Evolutionary conservation across 2,888 invertebrate genomes (phyloP).

Genomic region (Lymantria monacha): DNA sequence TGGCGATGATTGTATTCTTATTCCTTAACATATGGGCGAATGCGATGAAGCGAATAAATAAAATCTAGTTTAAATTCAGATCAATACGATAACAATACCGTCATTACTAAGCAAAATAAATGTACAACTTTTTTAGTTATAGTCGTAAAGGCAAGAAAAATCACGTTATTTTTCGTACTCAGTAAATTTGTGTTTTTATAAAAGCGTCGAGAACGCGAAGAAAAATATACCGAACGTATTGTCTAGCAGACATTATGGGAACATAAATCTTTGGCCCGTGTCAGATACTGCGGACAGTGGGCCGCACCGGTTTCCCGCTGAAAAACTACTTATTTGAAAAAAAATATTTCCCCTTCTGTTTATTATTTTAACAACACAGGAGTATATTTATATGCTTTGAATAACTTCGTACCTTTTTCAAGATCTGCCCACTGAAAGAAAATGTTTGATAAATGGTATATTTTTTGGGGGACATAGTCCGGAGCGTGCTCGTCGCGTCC

Average conservation of each 20-base stretch:
- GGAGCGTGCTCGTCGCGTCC: no score
- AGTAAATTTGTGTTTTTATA: conserved; percentile 33
- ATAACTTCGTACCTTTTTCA: conserved; percentile 3
- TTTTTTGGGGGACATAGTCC: no score
- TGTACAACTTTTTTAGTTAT: not conserved
- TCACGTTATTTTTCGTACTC: conserved; percentile 20
- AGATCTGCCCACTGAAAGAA: no score
- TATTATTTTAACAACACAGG: not conserved
- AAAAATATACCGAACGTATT: conserved; percentile 47
- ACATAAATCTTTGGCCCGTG: conserved; percentile 48
- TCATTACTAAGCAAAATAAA: not conserved
- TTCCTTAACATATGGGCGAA: no score
- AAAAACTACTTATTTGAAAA: conserved; percentile 29
- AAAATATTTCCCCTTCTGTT: conserved; percentile 1
- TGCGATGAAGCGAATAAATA: no score
- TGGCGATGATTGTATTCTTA: no score
- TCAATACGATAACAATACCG: no score
- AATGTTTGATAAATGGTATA: no score
- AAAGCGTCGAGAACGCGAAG: conserved; percentile 31
- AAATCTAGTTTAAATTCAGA: no score
- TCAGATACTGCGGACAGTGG: conserved; percentile 42
- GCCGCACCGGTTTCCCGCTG: conserved; percentile 21
- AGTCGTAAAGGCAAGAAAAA: conserved; percentile 6
- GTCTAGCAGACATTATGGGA: conserved; percentile 42
- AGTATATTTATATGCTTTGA: conserved; percentile 5